These are phyloP conservation scores for Danio tinwini DNA, from an alignment of 2,797 vertebrate genomes.

Conservation along the genomic window DNA sequence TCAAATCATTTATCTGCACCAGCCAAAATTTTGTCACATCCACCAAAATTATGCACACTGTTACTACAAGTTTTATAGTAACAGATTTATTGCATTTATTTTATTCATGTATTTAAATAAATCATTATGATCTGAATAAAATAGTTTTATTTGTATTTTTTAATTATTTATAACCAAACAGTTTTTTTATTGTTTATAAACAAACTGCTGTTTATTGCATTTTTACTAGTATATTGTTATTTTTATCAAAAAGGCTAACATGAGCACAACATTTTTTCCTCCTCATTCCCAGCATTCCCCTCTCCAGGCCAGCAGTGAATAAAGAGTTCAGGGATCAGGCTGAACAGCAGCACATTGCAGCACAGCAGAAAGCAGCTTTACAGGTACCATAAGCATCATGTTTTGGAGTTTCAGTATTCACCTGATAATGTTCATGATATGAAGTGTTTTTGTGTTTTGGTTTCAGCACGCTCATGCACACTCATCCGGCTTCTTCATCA, in stretches of 20 bases:
- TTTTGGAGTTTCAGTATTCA: background rate
- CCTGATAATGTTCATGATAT: background rate
- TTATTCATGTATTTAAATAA: no score
- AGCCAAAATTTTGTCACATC: no score
- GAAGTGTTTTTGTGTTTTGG: conserved; percentile 28
- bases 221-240: no score
- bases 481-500: conserved; percentile 98
- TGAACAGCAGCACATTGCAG: conserved; percentile 96
- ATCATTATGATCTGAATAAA: no score
- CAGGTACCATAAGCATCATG: conserved; percentile 74
- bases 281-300: conserved; percentile 80
- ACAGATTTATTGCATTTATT: no score
- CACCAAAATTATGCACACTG: no score
- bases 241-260: background rate
- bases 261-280: background rate
- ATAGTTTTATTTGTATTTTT: no score
- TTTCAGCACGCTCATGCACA: conserved; percentile 92
- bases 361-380: conserved; percentile 96
- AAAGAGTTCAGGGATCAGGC: conserved; percentile 94
- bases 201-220: no score
- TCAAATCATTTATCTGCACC: no score
- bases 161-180: no score
- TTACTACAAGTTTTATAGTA: no score
- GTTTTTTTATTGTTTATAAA: no score
- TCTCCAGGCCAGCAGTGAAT: conserved; percentile 85